These are phyloP conservation scores for Glyptemys insculpta DNA, from an alignment of 2,797 vertebrate species.

Conservation along the genomic window DNA sequence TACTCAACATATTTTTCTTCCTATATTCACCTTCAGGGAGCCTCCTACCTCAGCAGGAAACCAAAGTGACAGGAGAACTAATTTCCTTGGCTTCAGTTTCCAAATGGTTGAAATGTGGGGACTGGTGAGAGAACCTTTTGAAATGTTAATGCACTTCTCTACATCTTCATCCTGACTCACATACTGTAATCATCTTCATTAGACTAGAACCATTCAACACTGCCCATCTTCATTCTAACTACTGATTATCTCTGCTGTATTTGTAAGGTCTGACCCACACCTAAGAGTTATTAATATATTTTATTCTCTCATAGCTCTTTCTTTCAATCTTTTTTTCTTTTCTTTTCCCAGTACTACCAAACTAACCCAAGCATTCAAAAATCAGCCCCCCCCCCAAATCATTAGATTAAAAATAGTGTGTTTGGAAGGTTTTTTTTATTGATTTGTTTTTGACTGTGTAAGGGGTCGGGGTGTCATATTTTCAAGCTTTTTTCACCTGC, in stretches of 20 bases:
- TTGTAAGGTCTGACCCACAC: not conserved
- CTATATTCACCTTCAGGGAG: not conserved
- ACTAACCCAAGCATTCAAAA: not conserved
- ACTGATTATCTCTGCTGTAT: not conserved
- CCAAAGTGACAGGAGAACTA: not conserved
- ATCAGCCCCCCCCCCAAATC: not conserved
- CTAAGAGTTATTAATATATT: fast-evolving
- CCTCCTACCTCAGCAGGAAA: not conserved
- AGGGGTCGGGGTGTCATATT: fast-evolving
- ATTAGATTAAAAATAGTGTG: not conserved
- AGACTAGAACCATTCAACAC: not conserved
- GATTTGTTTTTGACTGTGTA: conserved; percentile 9
- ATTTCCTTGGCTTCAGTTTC: not conserved
- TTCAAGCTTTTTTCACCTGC: not conserved
- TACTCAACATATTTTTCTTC: not conserved
- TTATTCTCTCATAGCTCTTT: not conserved
- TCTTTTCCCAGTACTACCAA: not conserved
- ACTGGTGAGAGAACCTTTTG: not conserved
- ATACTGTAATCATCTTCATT: fast-evolving
- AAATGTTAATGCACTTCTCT: not conserved
- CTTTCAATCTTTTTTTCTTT: fast-evolving
- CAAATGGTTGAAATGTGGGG: not conserved
- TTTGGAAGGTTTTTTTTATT: not conserved
- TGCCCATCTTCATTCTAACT: not conserved
- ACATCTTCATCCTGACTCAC: not conserved